phyloP scores from a whole-genome alignment of 2,888 invertebrate species.

The Ophioninae sp. region DNA sequence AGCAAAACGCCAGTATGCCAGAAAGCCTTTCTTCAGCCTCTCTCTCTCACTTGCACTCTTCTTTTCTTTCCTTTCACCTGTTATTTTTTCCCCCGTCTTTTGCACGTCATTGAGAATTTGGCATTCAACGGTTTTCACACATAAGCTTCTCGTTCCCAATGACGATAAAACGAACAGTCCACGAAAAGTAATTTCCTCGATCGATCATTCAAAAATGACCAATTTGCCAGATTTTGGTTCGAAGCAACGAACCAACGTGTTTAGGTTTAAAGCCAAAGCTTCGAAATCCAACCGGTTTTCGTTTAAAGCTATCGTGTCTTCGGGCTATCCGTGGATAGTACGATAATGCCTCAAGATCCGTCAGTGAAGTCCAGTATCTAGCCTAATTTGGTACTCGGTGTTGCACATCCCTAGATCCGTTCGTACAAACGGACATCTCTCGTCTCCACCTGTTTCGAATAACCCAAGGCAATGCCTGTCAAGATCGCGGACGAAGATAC shows the following conservation, averaged over 20 bases:
- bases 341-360: not conserved
- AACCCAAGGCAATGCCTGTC: conserved; percentile 7
- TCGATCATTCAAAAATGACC: not conserved
- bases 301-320: not conserved
- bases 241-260: not conserved
- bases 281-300: not conserved
- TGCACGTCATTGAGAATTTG: not conserved
- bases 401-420: conserved; percentile 5
- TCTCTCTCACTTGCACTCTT: conserved; percentile 2
- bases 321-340: not conserved
- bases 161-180: not conserved
- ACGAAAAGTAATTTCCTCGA: not conserved
- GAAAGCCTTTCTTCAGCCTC: conserved; percentile 25
- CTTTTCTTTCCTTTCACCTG: not conserved
- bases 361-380: not conserved
- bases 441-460: conserved; percentile 4
- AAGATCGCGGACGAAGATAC: conserved; percentile 13
- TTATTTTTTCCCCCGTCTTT: not conserved
- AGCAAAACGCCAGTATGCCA: conserved; percentile 35
- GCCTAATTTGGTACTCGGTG: not conserved
- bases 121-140: not conserved
- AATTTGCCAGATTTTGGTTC: too few relatives aligned
- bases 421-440: conserved; percentile 1
- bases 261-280: not conserved
- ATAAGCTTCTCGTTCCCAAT: not conserved